Evolutionary conservation across 2,888 invertebrate genomes (phyloP), one percentile per base, ranked within the genome.

Genomic region (Ctenicera cuprea): DNA sequence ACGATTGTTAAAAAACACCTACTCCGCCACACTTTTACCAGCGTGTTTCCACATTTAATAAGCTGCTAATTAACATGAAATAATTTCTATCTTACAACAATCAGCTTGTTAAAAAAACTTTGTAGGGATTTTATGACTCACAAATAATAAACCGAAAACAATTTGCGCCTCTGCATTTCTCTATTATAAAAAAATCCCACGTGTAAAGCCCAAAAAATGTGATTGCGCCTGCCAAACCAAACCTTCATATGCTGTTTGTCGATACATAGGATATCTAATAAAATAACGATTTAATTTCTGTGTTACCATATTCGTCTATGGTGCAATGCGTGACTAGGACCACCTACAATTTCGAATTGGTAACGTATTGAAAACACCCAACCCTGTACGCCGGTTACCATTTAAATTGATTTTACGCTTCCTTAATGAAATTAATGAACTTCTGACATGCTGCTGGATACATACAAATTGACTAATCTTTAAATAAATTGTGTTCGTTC

Each of bases 381-480:
- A 18, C 48, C 48, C 48, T 48, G 9, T 12, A 41, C 1, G n/a
- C 20, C 16, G 48, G 48, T 57, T 16, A 18, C 20, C 20, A 37
- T 57, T 33, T 16, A 18, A 33, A 33, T 57, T 57, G 37, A 26
- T 57, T 37, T 57, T 57, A 57, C 8, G 57, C 16, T 26, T 26
- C 5, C 26, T 57, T 57, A 57, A 57, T 57, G 57, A 12, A 38
- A 57, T 37, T 57, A 57, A 38, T 16, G 33, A 37, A 38, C 57
- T 57, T 37, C 11, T 20, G 2, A 37, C n/a, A 20, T 33, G 20
- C 57, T 38, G 54, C 18, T 14, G 26, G 16, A 7, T 57, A 33
- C 57, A 38, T 57, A 57, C 57, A 57, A 57, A 57, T 57, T 37
- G 18, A 57, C 57, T 57, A 20, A 37, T 57, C 20, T 57, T 33